Conservation (phyloP, 2,888 invertebrate genomes). For the Unio pictorum region DNA sequence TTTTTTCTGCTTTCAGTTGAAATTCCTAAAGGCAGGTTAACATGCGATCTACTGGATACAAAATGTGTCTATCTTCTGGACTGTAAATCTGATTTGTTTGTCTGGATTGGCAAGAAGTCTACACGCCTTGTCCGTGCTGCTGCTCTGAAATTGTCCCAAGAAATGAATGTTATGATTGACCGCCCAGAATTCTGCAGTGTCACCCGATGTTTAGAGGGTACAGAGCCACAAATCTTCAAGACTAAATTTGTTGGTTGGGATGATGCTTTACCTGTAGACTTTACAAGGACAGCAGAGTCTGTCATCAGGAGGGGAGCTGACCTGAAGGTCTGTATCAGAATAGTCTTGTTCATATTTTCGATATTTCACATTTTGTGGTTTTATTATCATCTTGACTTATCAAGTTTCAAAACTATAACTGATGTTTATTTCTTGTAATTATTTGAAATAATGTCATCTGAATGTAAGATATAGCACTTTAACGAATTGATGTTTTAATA, state of each 20-base stretch:
- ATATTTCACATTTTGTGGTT: not conserved
- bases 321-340: slow-evolving; percentile 76
- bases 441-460: too few relatives aligned
- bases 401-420: too few relatives aligned
- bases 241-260: slow-evolving; percentile 98
- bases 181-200: slow-evolving; percentile 88
- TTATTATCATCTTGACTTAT: not conserved
- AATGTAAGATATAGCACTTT: too few relatives aligned
- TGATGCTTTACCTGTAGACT: slow-evolving; percentile 97
- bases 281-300: slow-evolving; percentile 97
- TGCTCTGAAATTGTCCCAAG: slow-evolving; percentile 96
- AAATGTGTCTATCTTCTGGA: slow-evolving; percentile 97
- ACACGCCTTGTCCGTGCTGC: slow-evolving; percentile 95
- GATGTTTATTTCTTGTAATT: too few relatives aligned
- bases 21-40: slow-evolving; percentile 75
- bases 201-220: slow-evolving; percentile 90
- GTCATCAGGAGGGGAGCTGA: slow-evolving; percentile 97
- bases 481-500: not conserved
- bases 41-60: slow-evolving; percentile 85
- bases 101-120: slow-evolving; percentile 99
- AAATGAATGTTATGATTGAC: slow-evolving; percentile 92
- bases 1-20: slow-evolving; percentile 55
- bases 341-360: not conserved
- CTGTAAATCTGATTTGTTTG: slow-evolving; percentile 93
- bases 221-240: slow-evolving; percentile 84